Base-by-base conservation (phyloP, 2,113 vertebrate species). In the Chloropsis hardwickii region DNA sequence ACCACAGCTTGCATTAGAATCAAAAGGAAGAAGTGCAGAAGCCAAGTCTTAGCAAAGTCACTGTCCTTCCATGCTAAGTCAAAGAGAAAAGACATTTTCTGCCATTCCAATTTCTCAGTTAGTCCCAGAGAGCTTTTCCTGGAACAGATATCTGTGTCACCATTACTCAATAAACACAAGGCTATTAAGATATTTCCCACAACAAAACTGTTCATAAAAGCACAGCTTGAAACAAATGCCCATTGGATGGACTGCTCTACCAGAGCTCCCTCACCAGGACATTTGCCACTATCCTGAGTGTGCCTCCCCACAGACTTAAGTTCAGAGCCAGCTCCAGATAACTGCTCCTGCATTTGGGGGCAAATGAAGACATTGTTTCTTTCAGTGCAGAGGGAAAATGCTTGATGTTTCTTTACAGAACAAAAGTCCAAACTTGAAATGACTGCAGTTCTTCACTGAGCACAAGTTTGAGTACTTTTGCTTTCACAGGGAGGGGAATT, bases 191-290 rank as follows among this genome's bases (percentile, higher is more conserved):
- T 87, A 83, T 83, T 94, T 89, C 80, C 77, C 90, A 90, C n/a
- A 96, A 96, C 73, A 94, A 90, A 95, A 67, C 50, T 48, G 81
- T 82, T 80, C 80, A 80, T 44, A 33, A 96, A 92, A 88, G 70
- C 29, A 69, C 28, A 54, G 31, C 24, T 77, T 84, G 78, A 44
- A 95, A 73, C 14, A 86, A 79, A 88, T 15, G 24, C 9, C 31
- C 37, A 33, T 2, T 7, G 2, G 18, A 51, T 58, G 58, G 29
- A 66, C 12, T 33, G 66, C 50, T 93, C 86, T 86, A 70, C 66
- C 58, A 92, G 45, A 95, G 88, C 88, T 90, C 82, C 92, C 79
- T 66, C 50, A 71, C 8, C 47, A 54, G 58, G 66, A 70, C 39
- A 54, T 45, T 29, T 44, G 35, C 7, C 56, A 45, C n/a, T 1